A percentile compares a stretch with the other conserved stretches of the same genome.
phyloP scores from a whole-genome alignment of 2,113 vertebrate species.

The Bothrops jararaca region DNA sequence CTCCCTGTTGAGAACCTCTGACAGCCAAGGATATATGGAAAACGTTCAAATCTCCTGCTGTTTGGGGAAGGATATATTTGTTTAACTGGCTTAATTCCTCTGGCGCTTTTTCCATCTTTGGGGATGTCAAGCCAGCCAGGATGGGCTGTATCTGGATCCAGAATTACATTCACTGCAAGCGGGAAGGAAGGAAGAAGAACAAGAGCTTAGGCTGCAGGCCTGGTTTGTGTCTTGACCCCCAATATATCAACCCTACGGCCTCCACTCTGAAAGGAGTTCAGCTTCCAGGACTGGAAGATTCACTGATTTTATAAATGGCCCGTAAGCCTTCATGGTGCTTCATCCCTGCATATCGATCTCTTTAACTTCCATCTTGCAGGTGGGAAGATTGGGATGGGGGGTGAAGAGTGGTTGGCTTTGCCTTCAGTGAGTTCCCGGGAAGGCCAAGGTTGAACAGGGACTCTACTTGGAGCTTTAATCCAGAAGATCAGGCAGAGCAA shows the following conservation, averaged over 20 bases:
- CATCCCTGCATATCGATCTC: too few species aligned
- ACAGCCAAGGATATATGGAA: not conserved
- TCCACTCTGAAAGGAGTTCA: too few species aligned
- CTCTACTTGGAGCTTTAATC: not conserved
- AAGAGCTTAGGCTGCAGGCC: not conserved
- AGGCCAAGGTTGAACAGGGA: not conserved
- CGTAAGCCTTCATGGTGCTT: too few species aligned
- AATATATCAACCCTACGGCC: too few species aligned
- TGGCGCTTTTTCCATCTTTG: not conserved
- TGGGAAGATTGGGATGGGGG: too few species aligned
- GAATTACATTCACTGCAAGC: not conserved
- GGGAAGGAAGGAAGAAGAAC: too few species aligned
- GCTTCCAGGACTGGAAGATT: not conserved
- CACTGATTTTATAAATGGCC: too few species aligned
- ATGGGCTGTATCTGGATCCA: not conserved
- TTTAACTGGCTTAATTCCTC: too few species aligned
- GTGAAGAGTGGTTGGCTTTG: not conserved
- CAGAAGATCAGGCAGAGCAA: not conserved
- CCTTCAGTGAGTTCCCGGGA: not conserved
- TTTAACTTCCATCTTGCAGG: too few species aligned
- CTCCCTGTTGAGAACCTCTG: not conserved
- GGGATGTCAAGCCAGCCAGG: not conserved
- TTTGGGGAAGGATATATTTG: fast-evolving
- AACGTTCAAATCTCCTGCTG: not conserved
- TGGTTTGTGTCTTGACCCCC: too few species aligned